A percentile compares a stretch with the other conserved stretches of the same genome.
These are phyloP conservation scores for Origma solitaria DNA, from an alignment of 2,113 vertebrate species.

Conservation along the genomic window DNA sequence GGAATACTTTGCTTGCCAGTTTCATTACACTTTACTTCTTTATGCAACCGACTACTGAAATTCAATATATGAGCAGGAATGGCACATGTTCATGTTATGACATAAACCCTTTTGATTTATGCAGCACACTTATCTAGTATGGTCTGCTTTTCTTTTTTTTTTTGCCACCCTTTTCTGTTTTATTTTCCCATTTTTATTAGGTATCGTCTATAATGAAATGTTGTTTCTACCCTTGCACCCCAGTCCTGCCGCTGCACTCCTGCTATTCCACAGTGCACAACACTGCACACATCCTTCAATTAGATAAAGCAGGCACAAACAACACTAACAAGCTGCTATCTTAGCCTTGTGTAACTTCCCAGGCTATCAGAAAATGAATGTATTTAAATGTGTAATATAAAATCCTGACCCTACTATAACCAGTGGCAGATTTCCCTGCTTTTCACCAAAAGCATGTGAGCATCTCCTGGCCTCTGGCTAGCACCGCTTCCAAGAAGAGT, in stretches of 20 bases:
- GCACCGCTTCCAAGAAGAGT: background rate
- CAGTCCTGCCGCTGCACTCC: background rate
- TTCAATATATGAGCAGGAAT: conserved; percentile 72
- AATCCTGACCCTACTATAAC: background rate
- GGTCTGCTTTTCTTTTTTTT: background rate
- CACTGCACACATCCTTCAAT: background rate
- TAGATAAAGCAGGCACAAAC: background rate
- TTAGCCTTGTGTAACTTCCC: background rate
- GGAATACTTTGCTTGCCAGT: conserved; percentile 76
- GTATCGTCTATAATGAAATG: background rate
- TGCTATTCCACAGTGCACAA: background rate
- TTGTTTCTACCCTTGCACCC: background rate
- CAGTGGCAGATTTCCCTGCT: background rate
- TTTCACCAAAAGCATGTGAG: background rate
- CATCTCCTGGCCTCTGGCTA: background rate
- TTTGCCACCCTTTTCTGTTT: background rate
- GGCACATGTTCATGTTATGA: conserved; percentile 71
- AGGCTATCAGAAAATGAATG: background rate
- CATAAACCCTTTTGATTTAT: conserved; percentile 76
- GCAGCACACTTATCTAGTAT: conserved; percentile 56
- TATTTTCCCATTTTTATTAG: conserved; percentile 50
- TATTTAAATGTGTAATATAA: background rate
- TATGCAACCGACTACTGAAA: conserved; percentile 78
- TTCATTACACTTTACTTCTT: conserved; percentile 78
- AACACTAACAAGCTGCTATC: background rate